Evolutionary conservation across 2,113 vertebrate species (phyloP).

Genomic region (Silurus asotus): DNA sequence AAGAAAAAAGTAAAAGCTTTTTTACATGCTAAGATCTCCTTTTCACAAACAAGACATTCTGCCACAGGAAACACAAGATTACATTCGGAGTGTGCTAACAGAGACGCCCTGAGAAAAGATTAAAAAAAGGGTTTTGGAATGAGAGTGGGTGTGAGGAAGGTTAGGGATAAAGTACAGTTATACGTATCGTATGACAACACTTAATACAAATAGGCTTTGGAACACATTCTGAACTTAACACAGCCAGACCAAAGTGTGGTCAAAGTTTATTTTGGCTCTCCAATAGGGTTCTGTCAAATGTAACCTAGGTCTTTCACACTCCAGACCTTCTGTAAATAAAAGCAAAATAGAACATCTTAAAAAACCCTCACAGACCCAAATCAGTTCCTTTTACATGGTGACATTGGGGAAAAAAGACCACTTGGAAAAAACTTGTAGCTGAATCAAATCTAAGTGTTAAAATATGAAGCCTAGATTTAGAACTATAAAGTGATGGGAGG

Average conservation of each 20-base stretch:
- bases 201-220: not conserved
- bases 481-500: not conserved
- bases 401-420: not conserved
- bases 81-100: not conserved
- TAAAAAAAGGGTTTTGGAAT: not conserved
- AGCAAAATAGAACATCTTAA: not conserved
- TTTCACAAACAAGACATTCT: not conserved
- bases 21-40: not conserved
- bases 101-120: not conserved
- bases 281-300: not conserved
- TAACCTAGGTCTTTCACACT: not conserved
- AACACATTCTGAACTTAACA: not conserved
- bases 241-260: slow-evolving; percentile 3
- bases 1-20: not conserved
- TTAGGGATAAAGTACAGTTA: not conserved
- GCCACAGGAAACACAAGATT: not conserved
- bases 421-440: not conserved
- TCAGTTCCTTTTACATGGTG: not conserved
- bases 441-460: not conserved
- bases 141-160: not conserved
- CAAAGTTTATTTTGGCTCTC: not conserved
- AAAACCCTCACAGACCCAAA: not conserved
- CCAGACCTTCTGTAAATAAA: not conserved
- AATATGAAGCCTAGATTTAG: not conserved
- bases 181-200: not conserved